Base-by-base conservation (phyloP, 1,140 invertebrate genomes). In the Saccostrea glomerata region DNA sequence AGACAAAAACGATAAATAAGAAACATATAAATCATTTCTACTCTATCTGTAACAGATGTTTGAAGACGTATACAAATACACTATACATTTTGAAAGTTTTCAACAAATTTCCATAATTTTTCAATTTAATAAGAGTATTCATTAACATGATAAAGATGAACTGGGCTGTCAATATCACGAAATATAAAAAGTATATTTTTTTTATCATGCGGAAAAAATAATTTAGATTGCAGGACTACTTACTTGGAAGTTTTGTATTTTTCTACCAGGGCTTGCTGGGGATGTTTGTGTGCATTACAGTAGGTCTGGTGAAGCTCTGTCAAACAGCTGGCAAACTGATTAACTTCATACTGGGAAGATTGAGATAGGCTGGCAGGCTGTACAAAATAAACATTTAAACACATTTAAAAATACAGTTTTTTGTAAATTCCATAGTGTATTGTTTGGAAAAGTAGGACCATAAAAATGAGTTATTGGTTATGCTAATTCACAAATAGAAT, bases 181-280 rank as follows among this genome's bases (percentile, higher is more conserved):
- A n/a, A n/a, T n/a, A n/a, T n/a, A n/a, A 36, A 36, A 36, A 36
- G 30, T 36, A 36, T 36, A 36, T 36, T 36, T 36, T 36, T n/a
- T 36, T 36, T 36, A 36, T 2, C 2, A 36, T 36, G 2, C 30
- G 2, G 30, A 36, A 36, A 36, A 36, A 36, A 36, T 36, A 36
- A 36, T 36, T 36, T 36, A 36, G 30, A 36, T 36, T 36, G 30
- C 30, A 2, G 30, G 30, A 36, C 2, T 86, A 94, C 95, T 95
- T 94, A 96, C 97, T 97, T 98, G 94, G 96, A 96, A 89, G 94
- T 95, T 95, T 96, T 97, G 94, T 98, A 98, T 95, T 98, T 98
- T 91, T 98, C 97, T 84, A 96, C 96, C 88, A 98, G 97, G 5
- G 98, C 97, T 93, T 97, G 97, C 92, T 98, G 97, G 66, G 96